phyloP scores from a whole-genome alignment of 2,113 vertebrate species.

The Potamarius usumacintae region DNA sequence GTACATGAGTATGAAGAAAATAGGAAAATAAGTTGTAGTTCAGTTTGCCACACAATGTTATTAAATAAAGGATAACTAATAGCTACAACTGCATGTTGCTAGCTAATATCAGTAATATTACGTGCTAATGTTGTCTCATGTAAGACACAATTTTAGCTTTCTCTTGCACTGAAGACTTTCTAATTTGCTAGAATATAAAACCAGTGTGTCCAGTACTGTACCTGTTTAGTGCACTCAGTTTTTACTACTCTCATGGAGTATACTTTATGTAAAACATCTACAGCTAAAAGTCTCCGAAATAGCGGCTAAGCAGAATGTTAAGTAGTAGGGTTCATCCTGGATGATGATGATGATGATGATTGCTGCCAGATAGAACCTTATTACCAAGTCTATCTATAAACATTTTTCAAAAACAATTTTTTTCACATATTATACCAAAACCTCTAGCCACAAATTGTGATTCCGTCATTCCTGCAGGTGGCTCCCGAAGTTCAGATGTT shows the following conservation, averaged over 20 bases:
- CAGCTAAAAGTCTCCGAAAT: not conserved
- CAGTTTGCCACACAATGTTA: not conserved
- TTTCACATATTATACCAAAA: not conserved
- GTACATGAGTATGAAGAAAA: not conserved
- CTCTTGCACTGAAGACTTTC: not conserved
- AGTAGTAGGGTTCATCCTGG: not conserved
- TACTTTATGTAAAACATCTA: not conserved
- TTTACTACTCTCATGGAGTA: not conserved
- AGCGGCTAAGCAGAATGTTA: not conserved
- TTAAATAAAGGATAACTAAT: not conserved
- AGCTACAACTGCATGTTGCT: not conserved
- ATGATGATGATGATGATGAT: not conserved
- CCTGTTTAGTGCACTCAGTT: not conserved
- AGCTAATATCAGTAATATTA: not conserved
- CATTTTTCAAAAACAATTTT: too few species aligned
- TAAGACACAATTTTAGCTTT: not conserved
- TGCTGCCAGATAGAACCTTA: not conserved
- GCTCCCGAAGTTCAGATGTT: slow-evolving; percentile 82
- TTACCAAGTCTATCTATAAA: not conserved
- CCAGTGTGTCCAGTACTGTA: not conserved
- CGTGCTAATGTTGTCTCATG: not conserved
- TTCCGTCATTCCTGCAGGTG: slow-evolving; percentile 71
- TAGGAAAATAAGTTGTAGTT: not conserved
- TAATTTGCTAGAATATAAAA: not conserved
- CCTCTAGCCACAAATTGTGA: not conserved